Base-by-base conservation (phyloP, 2,113 vertebrate genomes). In the Macroglossus sobrinus region DNA sequence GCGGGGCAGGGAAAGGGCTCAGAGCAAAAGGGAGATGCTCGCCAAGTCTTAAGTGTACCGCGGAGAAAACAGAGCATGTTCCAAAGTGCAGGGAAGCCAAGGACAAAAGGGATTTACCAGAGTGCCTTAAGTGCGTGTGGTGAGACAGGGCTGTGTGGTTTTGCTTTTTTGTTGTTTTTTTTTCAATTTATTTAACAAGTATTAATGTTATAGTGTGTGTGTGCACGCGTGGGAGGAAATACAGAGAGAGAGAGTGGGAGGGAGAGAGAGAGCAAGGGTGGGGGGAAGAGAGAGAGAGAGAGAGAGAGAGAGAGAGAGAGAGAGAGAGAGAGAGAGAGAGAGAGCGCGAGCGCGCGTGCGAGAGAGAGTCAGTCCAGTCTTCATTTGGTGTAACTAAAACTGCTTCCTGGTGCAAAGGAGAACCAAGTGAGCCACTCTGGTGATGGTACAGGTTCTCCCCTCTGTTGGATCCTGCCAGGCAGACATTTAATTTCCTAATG, bases 1-100 rank as follows among this genome's bases (percentile, higher is more conserved):
- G 57, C 7, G 40, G 7, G 53, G 47, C 21, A 22, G 26, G 43
- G 82, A 18, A 38, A 26, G 21, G 69, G 3, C 71, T 50, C n/a
- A 14, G 63, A n/a, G 35, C 1, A 7, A 28, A 38, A 40, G 57
- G 38, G 43, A 43, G 21, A 18, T 0, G 19, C 80, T 81, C 86
- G 22, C 2, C 0, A 14, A 53, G 40, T 16, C 38, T 10, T 4
- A 15, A 11, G 53, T 11, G 14, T 0, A 1, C n/a, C 11, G 2
- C 11, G 1, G 43, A 16, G 84, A 24, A 2, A 3, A 2, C 5
- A 21, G 80, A 57, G 28, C 4, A 24, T 0, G 7, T 21, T 28
- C 33, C 26, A 1, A 21, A 28, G 85, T 38, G 40, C 0, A 0
- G 9, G 81, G 57, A 40, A 61, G 55, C 38, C 38, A 7, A 81